Conservation (phyloP, 2,797 vertebrate species). For the Botia kubotai region DNA sequence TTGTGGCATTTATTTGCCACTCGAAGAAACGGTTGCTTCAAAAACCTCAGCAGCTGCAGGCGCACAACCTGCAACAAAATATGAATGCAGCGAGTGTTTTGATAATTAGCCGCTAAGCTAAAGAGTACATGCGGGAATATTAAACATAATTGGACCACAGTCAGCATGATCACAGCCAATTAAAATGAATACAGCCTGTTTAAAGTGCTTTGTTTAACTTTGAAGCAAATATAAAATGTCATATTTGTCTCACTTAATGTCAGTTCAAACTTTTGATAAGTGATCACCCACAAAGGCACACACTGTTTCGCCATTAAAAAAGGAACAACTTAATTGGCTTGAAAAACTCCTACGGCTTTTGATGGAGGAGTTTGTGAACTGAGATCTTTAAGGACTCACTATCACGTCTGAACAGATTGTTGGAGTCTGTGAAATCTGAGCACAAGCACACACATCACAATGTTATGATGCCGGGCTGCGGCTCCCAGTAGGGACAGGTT, state of each 20-base stretch:
- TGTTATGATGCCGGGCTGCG: not conserved
- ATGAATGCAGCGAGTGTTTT: constrained; percentile 39
- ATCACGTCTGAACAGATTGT: not conserved
- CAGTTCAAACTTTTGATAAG: constrained; percentile 50
- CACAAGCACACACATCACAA: not conserved
- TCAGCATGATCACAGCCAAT: constrained; percentile 54
- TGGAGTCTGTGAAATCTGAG: not conserved
- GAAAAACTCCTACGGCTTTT: constrained; percentile 37
- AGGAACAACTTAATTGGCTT: constrained; percentile 43
- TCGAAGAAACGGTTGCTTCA: not conserved
- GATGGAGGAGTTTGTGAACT: constrained; percentile 12
- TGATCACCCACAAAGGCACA: constrained; percentile 35
- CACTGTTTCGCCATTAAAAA: constrained; percentile 24
- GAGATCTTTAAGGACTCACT: not conserved
- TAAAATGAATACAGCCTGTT: constrained; percentile 49
- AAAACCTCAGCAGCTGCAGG: not conserved
- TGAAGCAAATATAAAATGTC: constrained; percentile 44
- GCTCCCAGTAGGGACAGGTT: not conserved
- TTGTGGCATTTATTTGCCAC: not conserved
- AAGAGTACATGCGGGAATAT: constrained; percentile 48
- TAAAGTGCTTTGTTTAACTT: constrained; percentile 50
- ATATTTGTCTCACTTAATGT: constrained; percentile 48
- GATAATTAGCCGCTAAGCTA: constrained; percentile 39
- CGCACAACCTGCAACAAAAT: constrained; percentile 19
- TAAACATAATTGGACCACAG: constrained; percentile 42